Percentiles rank a stretch among this genome's conserved stretches.
Evolutionary conservation across 2,113 vertebrate species (phyloP).

Genomic region (Isichthys henryi): DNA sequence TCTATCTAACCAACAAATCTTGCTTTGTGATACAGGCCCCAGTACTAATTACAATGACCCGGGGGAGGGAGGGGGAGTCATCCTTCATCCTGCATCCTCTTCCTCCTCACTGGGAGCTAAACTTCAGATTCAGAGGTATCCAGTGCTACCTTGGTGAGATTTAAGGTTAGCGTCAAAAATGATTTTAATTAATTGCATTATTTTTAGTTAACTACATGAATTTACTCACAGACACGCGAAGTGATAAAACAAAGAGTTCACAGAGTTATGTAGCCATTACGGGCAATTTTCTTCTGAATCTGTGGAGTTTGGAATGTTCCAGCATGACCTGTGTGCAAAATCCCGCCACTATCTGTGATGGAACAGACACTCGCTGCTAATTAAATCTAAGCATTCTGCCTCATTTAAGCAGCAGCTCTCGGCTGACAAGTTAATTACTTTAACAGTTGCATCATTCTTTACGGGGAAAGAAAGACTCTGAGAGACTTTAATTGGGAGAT

Average conservation of each 20-base stretch:
- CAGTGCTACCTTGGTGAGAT: background rate
- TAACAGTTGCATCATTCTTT: constrained; percentile 61
- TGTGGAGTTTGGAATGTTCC: background rate
- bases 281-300: background rate
- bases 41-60: background rate
- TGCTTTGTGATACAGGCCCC: background rate
- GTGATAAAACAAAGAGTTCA: background rate
- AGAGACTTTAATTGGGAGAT: constrained; percentile 58
- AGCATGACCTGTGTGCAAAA: background rate
- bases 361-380: background rate
- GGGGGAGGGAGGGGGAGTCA: background rate
- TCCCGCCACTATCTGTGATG: background rate
- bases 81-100: background rate
- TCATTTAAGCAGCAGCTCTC: constrained; percentile 3
- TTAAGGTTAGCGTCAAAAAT: background rate
- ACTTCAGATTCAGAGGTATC: background rate
- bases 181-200: background rate
- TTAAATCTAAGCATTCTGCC: background rate
- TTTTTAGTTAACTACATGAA: background rate
- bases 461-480: constrained; percentile 43
- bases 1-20: background rate
- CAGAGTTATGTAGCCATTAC: background rate
- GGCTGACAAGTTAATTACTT: constrained; percentile 49
- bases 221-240: background rate
- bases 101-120: background rate